These are phyloP conservation scores for Fukomys damarensis DNA, from an alignment of 2,113 vertebrate genomes.

Conservation along the genomic window DNA sequence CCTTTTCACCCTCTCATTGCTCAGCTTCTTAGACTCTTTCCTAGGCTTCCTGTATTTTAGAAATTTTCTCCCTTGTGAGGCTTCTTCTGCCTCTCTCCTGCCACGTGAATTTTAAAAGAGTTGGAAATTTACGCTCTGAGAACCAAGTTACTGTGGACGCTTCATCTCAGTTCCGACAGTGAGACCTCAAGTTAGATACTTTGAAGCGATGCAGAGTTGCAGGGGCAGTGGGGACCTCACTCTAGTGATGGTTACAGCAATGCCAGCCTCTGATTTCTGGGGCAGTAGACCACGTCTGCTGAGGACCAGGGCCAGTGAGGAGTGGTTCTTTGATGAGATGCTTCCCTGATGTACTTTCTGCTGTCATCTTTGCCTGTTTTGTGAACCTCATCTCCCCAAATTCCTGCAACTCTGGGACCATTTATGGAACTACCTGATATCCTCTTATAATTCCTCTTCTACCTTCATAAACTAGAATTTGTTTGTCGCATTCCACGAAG, in stretches of 20 bases:
- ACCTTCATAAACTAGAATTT: not conserved
- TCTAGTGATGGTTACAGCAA: rapidly evolving
- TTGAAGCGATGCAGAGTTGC: not conserved
- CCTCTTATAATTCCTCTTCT: not conserved
- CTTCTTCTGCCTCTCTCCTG: not conserved
- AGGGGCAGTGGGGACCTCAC: not conserved
- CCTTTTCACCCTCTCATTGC: not conserved
- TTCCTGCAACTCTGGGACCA: not conserved
- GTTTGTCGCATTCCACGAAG: not conserved
- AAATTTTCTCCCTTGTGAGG: not conserved
- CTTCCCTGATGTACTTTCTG: not conserved
- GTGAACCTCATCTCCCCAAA: not conserved
- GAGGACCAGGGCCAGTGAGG: not conserved
- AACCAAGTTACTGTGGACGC: not conserved
- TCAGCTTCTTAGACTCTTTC: not conserved
- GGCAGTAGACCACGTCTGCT: not conserved
- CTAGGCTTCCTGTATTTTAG: not conserved
- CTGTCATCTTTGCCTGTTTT: not conserved
- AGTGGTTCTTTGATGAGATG: not conserved
- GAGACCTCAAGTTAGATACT: not conserved
- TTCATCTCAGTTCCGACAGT: not conserved
- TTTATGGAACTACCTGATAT: not conserved
- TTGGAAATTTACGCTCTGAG: not conserved
- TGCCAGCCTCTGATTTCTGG: not conserved
- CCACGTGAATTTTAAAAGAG: not conserved